These are phyloP conservation scores for Gryon sp. DNA, from an alignment of 1,140 invertebrate species.

Conservation along the genomic window DNA sequence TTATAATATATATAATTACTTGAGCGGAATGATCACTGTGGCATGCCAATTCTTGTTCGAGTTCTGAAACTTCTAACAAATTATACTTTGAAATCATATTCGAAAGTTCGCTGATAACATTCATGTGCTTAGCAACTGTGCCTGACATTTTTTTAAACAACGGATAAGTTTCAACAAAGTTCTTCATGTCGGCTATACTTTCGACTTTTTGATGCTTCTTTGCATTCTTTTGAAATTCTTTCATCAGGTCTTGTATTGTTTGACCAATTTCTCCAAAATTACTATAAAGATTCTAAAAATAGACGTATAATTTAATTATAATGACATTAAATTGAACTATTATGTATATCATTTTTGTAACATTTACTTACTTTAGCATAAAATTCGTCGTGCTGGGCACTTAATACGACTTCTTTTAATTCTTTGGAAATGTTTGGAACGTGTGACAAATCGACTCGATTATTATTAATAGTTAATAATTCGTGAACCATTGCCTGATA, in stretches of 20 bases:
- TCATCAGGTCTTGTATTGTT: conserved; percentile 98
- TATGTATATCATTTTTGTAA: conserved; percentile 13
- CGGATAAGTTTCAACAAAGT: conserved; percentile 98
- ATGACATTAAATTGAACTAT: not conserved
- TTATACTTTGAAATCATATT: conserved; percentile 88
- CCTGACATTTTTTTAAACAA: conserved; percentile 99
- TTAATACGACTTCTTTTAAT: conserved; percentile 94
- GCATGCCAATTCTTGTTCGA: conserved; percentile 97
- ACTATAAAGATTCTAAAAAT: conserved; percentile 91
- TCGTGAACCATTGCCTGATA: conserved; percentile 99
- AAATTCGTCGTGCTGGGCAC: conserved; percentile 98
- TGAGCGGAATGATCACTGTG: conserved; percentile 95
- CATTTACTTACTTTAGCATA: conserved; percentile 88
- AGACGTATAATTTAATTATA: conserved; percentile 32
- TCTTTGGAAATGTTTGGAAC: conserved; percentile 93
- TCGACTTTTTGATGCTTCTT: conserved; percentile 98
- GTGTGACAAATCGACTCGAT: conserved; percentile 93
- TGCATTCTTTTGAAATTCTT: conserved; percentile 97
- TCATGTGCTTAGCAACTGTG: conserved; percentile 98
- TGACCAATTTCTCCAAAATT: conserved; percentile 99
- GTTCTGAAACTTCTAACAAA: conserved; percentile 95
- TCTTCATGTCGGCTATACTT: conserved; percentile 99
- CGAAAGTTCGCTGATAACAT: conserved; percentile 96
- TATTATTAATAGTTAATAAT: conserved; percentile 95
- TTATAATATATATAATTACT: conserved; percentile 73